A percentile compares a stretch with the other conserved stretches of the same genome.
phyloP scores from a whole-genome alignment of 2,797 vertebrate species.

The Hyperoplus lanceolatus region DNA sequence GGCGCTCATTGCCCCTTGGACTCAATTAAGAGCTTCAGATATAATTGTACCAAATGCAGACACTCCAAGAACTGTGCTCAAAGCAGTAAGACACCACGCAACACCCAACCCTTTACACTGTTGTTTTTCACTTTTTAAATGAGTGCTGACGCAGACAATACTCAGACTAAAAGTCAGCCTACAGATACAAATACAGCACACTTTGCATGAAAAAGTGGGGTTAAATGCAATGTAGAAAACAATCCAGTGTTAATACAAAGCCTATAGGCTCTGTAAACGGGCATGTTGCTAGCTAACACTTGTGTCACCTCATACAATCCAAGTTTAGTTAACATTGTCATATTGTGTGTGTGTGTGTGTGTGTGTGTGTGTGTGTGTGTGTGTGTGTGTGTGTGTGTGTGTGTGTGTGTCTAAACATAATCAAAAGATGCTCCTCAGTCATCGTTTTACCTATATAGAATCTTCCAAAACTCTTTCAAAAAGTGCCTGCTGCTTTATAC shows the following conservation, averaged over 20 bases:
- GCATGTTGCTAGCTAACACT: no score
- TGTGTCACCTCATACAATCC: neutral
- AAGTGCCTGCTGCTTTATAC: neutral
- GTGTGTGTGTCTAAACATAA: neutral
- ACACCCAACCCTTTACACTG: constrained; percentile 2
- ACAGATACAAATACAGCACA: constrained; percentile 19
- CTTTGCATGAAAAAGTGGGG: constrained; percentile 17
- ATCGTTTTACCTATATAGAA: neutral
- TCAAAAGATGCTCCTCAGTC: neutral
- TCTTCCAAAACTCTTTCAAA: neutral
- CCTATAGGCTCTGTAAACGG: no score
- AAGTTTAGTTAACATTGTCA: neutral
- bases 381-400: neutral
- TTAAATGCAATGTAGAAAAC: neutral
- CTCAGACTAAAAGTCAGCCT: constrained; percentile 23
- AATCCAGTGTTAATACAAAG: no score
- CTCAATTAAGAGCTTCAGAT: constrained; percentile 72
- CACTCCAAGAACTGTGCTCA: constrained; percentile 36
- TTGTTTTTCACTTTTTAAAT: constrained; percentile 28
- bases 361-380: neutral
- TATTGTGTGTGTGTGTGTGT: no score
- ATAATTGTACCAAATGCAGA: constrained; percentile 53
- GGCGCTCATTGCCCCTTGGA: constrained; percentile 65
- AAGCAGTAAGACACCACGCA: constrained; percentile 18
- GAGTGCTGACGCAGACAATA: constrained; percentile 45